Conservation (phyloP, 2,113 vertebrate genomes). For the Tragulus kanchil region DNA sequence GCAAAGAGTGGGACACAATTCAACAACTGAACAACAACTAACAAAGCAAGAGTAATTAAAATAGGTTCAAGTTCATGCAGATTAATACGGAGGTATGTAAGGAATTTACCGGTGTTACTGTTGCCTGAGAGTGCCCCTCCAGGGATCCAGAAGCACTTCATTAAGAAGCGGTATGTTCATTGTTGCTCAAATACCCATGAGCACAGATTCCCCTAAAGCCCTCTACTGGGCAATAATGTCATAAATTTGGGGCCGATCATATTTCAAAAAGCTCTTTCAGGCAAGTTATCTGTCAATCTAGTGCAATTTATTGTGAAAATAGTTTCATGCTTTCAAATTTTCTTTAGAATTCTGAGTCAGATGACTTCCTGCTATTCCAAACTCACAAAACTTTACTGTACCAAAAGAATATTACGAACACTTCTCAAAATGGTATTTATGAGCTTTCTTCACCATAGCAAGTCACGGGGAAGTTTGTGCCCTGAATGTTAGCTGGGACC, state of each 20-base stretch:
- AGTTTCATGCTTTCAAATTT: background rate
- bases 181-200: slow-evolving; percentile 64
- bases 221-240: background rate
- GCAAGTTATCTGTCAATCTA: background rate
- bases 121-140: slow-evolving; percentile 16
- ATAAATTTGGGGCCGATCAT: slow-evolving; percentile 19
- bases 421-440: slow-evolving; percentile 3
- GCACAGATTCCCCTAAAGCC: slow-evolving; percentile 2
- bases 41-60: slow-evolving; percentile 25
- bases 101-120: slow-evolving; percentile 39
- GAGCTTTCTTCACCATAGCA: background rate
- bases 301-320: background rate
- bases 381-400: background rate
- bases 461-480: background rate
- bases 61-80: background rate
- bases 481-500: background rate
- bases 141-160: slow-evolving; percentile 55
- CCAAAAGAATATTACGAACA: background rate
- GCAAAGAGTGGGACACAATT: accelerated
- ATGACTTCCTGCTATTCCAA: background rate
- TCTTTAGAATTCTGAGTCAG: background rate
- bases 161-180: slow-evolving; percentile 74
- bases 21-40: background rate
- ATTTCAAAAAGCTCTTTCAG: slow-evolving; percentile 54
- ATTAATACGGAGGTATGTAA: slow-evolving; percentile 56